phyloP scores from a whole-genome alignment of 1,140 invertebrate species.

The Drosophila pallidifrons region DNA sequence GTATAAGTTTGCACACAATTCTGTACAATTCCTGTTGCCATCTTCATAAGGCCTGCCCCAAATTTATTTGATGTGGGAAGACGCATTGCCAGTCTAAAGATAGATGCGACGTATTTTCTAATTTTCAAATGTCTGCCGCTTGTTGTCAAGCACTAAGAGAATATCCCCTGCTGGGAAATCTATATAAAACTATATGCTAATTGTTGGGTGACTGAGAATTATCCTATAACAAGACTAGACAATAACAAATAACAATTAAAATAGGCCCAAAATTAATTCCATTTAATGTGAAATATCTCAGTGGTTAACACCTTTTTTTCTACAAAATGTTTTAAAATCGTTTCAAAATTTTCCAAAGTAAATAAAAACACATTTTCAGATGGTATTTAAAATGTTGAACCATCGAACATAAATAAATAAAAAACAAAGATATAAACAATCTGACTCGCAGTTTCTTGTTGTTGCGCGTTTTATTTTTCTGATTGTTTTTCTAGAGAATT shows the following conservation, averaged over 20 bases:
- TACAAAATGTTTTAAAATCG: background rate
- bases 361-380: slow-evolving; percentile 11
- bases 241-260: too few species aligned
- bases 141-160: slow-evolving; percentile 29
- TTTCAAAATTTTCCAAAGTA: background rate
- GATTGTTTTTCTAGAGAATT: slow-evolving; percentile 28
- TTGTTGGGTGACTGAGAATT: background rate
- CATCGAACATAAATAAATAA: slow-evolving; percentile 28
- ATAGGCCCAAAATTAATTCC: too few species aligned
- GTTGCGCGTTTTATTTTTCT: slow-evolving; percentile 18
- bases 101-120: slow-evolving; percentile 17
- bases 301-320: background rate
- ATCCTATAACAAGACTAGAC: slow-evolving; percentile 5
- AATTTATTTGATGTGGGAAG: slow-evolving; percentile 17
- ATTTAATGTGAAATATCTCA: too few species aligned
- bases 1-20: background rate
- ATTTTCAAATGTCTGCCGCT: slow-evolving; percentile 31
- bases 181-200: background rate
- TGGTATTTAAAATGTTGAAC: background rate
- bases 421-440: slow-evolving; percentile 31
- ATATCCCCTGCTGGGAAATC: slow-evolving; percentile 14
- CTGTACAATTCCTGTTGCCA: background rate
- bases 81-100: slow-evolving; percentile 23
- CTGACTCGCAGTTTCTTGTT: slow-evolving; percentile 10
- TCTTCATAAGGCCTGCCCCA: background rate